Evolutionary conservation across 2,888 invertebrate genomes (phyloP).

Genomic region (Napeogenes inachia): DNA sequence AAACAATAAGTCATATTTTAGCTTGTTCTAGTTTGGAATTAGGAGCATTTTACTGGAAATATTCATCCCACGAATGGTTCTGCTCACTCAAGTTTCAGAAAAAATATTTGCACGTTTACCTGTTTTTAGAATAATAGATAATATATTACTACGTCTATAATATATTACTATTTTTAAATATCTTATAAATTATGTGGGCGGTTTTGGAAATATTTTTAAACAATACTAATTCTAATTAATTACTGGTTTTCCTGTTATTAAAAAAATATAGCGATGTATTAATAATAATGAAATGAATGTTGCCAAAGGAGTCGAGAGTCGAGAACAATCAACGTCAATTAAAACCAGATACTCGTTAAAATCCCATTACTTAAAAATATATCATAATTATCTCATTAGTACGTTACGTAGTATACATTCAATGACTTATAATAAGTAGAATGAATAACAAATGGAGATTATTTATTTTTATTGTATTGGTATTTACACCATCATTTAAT

Average conservation of each 20-base stretch:
- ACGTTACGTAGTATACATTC: too few species aligned
- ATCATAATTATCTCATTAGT: too few species aligned
- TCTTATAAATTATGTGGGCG: too few species aligned
- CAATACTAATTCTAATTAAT: not conserved
- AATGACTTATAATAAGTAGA: too few species aligned
- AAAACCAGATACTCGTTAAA: not conserved
- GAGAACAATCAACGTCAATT: not conserved
- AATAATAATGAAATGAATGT: not conserved
- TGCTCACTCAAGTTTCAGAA: conserved; percentile 30
- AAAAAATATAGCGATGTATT: not conserved
- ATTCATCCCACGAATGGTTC: conserved; percentile 25
- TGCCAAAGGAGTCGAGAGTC: not conserved
- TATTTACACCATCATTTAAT: too few species aligned
- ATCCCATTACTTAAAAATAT: too few species aligned
- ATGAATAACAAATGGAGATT: too few species aligned
- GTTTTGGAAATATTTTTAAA: too few species aligned
- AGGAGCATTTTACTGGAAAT: conserved; percentile 1
- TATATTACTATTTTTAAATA: too few species aligned
- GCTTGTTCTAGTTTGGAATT: conserved; percentile 11
- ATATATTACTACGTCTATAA: too few species aligned
- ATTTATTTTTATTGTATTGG: too few species aligned
- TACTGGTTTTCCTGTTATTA: not conserved
- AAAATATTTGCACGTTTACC: conserved; percentile 21
- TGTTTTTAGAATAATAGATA: not conserved
- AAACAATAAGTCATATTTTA: conserved; percentile 19